A percentile compares a stretch with the other conserved stretches of the same genome.
Conservation (phyloP, 2,797 vertebrate species). For the Myiothlypis coronata region DNA sequence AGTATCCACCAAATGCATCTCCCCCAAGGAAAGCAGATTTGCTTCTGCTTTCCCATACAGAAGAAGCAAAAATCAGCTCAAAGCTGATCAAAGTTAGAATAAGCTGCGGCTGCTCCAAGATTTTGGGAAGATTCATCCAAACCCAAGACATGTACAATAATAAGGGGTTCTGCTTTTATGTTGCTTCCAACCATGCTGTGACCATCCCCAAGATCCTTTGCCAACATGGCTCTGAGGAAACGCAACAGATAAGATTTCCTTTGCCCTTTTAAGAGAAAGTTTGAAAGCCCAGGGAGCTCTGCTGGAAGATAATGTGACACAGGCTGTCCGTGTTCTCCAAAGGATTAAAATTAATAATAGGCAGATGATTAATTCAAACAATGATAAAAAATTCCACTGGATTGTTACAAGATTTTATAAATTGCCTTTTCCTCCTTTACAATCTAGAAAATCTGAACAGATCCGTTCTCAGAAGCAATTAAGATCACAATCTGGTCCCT, state of each 20-base stretch:
- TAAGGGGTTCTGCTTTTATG: constrained; percentile 18
- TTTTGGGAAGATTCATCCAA: constrained; percentile 28
- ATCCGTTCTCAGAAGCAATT: constrained; percentile 47
- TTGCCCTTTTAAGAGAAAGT: constrained; percentile 52
- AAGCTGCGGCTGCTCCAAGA: constrained; percentile 23
- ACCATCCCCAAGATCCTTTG: not conserved
- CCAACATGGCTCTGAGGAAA: constrained; percentile 7
- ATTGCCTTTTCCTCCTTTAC: constrained; percentile 24
- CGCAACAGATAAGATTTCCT: constrained; percentile 40
- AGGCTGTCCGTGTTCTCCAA: constrained; percentile 7
- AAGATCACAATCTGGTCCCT: constrained; percentile 34
- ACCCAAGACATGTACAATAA: constrained; percentile 21
- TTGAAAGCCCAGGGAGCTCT: constrained; percentile 19
- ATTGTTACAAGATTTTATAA: constrained; percentile 28
- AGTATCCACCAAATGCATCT: not conserved
- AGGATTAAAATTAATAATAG: constrained; percentile 17
- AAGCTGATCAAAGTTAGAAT: constrained; percentile 51
- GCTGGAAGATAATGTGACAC: constrained; percentile 22
- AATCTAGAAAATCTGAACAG: constrained; percentile 16
- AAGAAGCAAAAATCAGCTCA: constrained; percentile 16
- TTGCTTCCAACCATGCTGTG: constrained; percentile 21
- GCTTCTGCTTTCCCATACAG: not conserved
- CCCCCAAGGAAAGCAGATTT: constrained; percentile 8
- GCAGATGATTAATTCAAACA: constrained; percentile 44
- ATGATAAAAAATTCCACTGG: not conserved